A percentile compares a stretch with the other conserved stretches of the same genome.
phyloP scores from a whole-genome alignment of 2,888 invertebrate species.

The Acleris literana region DNA sequence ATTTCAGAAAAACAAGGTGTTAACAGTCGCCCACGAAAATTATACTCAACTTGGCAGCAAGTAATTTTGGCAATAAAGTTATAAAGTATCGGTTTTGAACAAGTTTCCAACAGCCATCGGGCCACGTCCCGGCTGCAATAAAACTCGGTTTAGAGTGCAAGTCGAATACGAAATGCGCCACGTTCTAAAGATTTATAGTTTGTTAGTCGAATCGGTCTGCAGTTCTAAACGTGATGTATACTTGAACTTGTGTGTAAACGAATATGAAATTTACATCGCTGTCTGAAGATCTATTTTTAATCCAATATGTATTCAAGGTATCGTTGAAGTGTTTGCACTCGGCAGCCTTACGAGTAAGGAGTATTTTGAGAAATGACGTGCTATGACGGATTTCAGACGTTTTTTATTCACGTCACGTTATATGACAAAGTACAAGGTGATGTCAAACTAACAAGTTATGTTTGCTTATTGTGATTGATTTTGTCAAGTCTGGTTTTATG shows the following conservation, averaged over 20 bases:
- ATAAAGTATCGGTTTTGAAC: conserved; percentile 14
- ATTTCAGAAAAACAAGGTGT: no score
- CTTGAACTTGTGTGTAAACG: conserved; percentile 4
- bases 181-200: conserved; percentile 28
- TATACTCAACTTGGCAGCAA: not conserved
- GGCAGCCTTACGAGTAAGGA: conserved; percentile 29
- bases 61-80: conserved; percentile 9
- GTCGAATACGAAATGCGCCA: conserved; percentile 16
- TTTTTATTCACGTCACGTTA: conserved; percentile 51
- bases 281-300: conserved; percentile 25
- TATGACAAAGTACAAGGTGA: conserved; percentile 43
- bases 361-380: conserved; percentile 61
- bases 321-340: conserved; percentile 31
- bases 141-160: conserved; percentile 24
- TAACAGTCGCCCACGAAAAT: no score
- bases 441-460: conserved; percentile 29
- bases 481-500: conserved; percentile 22
- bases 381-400: conserved; percentile 45
- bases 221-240: conserved; percentile 15
- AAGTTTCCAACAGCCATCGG: conserved; percentile 2
- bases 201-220: conserved; percentile 27
- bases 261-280: conserved; percentile 13
- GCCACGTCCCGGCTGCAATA: conserved; percentile 17
- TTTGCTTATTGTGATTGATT: conserved; percentile 27
- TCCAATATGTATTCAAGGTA: conserved; percentile 18